Base-by-base conservation (phyloP, 1,140 invertebrate species). In the Zophobas atratus region DNA sequence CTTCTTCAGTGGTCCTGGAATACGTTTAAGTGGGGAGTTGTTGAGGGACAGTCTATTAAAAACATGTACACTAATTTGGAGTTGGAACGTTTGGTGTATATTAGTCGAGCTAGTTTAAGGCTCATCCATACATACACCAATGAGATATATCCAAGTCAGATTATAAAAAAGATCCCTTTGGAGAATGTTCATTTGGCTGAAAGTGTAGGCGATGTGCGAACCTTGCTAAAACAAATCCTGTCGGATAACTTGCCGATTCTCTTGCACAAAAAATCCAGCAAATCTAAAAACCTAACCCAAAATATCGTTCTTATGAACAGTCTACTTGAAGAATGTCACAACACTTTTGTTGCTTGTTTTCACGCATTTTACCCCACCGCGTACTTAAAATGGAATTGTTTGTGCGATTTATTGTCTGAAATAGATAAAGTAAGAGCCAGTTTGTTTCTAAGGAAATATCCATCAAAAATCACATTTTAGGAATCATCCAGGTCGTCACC, bases 361-460 rank as follows among this genome's bases (percentile, higher is more conserved):
- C 96, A 98, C 87, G 96, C 96, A 0, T 99, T 99, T 88, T 99
- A 98, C 88, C 97, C 98, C 0, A 98, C 96, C 0, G 94, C 95
- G 0, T 93, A 92, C 75, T 88, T 98, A 32, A 98, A 98, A 85
- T 98, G 97, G 97, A 93, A 93, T 75, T 95, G 94, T 83, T 86
- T 99, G 0, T 98, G 97, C 87, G 94, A 97, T 84, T 86, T 98
- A 8, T 88, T 98, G 32, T 90, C 90, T 49, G 90, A 94, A 82
- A 93, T 95, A 77, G 92, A 95, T 81, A 93, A 93, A 87, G 94
- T 95, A 89, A 87, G 87, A 83, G 78, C 43, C 74, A 32, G 43
- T 20, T 55, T 51, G 36, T 1, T 57, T 43, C 33, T 43, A 20
- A 51, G 0, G 0, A 2, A 5, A 1, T 20, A 60, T 60, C 38